Base-by-base conservation (phyloP, 1,140 invertebrate genomes). In the Zophobas morio region DNA sequence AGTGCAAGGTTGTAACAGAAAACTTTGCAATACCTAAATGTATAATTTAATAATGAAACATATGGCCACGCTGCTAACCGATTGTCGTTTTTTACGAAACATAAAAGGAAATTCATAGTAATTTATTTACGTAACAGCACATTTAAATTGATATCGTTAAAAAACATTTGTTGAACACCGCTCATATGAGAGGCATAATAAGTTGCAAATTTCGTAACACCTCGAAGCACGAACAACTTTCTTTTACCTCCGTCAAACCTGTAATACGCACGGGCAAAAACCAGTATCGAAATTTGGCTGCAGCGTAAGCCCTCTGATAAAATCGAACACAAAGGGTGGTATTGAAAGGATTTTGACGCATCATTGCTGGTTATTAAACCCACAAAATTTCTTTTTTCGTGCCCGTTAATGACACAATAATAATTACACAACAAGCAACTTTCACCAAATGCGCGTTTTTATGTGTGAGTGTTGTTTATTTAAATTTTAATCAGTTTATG, bases 131-230 rank as follows among this genome's bases (percentile, higher is more conserved):
- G 71, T 73, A 73, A 73, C 71, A 66, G 2, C 60, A 66, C 60
- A 73, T 73, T 53, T 73, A 56, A 73, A 73, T 73, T 73, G 71
- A 73, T 73, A 73, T 73, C 54, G 54, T 56, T 53, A 42, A 53
- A 54, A 54, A 73, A 73, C 51, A 73, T 56, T 56, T 40, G 39
- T 73, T 73, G 54, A 73, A 73, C 71, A 73, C 71, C 63, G 75
- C 66, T 53, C 53, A 63, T 60, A 70, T 63, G 75, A 76, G 57
- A 63, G 63, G 75, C 75, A 76, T 76, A 70, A 54, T 63, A 76
- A 76, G 63, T 76, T 76, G 75, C 75, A 46, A 76, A 76, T 76
- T 76, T 76, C 75, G 75, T 76, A 76, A 76, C 70, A 49, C 51
- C 56, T 70, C 37, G 47, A 63, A 76, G 46, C 63, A 73, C 56